These are phyloP conservation scores for Turnix velox DNA, from an alignment of 2,113 vertebrate genomes.

Conservation along the genomic window DNA sequence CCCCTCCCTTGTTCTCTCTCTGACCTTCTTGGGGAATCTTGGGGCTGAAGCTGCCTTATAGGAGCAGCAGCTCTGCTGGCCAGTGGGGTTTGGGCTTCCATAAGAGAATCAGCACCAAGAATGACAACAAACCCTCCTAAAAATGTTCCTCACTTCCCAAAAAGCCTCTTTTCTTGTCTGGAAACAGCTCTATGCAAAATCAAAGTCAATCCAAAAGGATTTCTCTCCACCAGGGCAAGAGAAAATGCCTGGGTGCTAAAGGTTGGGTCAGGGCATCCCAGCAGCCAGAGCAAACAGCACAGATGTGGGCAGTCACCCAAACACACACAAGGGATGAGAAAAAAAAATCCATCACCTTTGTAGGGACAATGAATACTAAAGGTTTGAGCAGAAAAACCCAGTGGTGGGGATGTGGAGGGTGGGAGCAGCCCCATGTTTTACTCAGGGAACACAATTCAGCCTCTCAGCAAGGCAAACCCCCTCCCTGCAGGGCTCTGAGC, in stretches of 20 bases:
- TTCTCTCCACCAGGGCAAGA: not conserved
- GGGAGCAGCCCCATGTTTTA: not conserved
- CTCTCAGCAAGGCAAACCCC: not conserved
- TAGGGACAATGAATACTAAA: not conserved
- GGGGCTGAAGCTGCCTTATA: conserved; percentile 24
- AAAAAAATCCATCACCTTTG: not conserved
- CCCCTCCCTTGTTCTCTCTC: conserved; percentile 45
- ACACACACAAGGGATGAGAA: not conserved
- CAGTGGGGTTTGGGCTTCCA: not conserved
- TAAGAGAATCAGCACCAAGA: not conserved
- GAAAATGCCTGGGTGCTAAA: not conserved
- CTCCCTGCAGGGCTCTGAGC: not conserved
- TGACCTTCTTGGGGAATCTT: conserved; percentile 67
- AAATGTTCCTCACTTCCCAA: not conserved
- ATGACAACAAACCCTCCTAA: not conserved
- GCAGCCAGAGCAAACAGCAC: not conserved
- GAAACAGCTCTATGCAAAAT: not conserved
- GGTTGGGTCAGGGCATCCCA: not conserved
- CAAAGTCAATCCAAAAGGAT: not conserved
- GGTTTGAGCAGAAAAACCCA: not conserved
- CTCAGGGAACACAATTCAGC: not conserved
- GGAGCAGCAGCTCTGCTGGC: not conserved
- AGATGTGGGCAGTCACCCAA: not conserved
- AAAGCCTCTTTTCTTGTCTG: not conserved
- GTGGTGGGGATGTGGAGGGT: too few relatives aligned